Conservation (phyloP, 2,888 invertebrate genomes). For the Drosophila neonasuta region DNA sequence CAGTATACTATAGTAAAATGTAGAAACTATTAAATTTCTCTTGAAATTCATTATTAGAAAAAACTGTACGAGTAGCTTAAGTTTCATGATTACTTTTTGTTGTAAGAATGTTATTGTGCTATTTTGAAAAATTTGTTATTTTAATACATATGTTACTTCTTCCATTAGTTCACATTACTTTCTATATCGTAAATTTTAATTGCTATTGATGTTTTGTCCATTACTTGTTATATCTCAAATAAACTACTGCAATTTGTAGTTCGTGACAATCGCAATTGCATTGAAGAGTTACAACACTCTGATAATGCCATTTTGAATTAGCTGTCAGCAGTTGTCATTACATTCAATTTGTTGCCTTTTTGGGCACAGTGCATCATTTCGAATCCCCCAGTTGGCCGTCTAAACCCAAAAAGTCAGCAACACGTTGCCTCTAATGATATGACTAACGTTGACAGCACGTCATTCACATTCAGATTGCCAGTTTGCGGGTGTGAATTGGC, state of each 20-base stretch:
- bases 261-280: neutral
- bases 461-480: conserved; percentile 66
- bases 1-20: too few species aligned
- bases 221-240: too few species aligned
- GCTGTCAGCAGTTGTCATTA: neutral
- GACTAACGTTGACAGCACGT: conserved; percentile 75
- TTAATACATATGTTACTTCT: too few species aligned
- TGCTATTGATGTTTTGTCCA: too few species aligned
- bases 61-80: too few species aligned
- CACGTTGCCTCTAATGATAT: conserved; percentile 79
- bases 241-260: neutral
- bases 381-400: conserved; percentile 50
- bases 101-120: too few species aligned
- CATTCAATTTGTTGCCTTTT: conserved; percentile 21
- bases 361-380: conserved; percentile 52
- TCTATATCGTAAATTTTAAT: too few species aligned
- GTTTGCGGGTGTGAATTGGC: conserved; percentile 37
- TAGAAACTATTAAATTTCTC: too few species aligned
- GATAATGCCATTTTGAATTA: conserved; percentile 3
- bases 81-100: too few species aligned
- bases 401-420: conserved; percentile 70
- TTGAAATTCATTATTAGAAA: too few species aligned
- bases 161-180: too few species aligned
- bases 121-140: too few species aligned
- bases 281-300: neutral